phyloP scores from a whole-genome alignment of 2,888 invertebrate species.

The Steromphala cineraria region DNA sequence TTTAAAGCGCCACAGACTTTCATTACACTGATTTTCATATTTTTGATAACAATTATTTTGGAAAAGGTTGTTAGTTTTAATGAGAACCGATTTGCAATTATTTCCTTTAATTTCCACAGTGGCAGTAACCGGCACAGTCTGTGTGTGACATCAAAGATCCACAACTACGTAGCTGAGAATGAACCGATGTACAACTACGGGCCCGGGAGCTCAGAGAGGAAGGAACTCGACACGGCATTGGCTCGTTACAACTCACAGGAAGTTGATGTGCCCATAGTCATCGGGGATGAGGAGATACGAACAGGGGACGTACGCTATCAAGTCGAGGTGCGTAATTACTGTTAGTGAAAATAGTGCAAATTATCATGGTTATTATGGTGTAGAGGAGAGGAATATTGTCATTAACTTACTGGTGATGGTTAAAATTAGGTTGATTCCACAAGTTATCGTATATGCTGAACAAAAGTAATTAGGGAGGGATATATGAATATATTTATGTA shows the following conservation, averaged over 20 bases:
- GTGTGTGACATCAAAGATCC: background rate
- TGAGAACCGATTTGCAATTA: no score
- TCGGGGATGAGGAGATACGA: slow-evolving; percentile 91
- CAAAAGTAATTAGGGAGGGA: no score
- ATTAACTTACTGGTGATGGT: no score
- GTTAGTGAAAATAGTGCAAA: background rate
- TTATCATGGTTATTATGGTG: background rate
- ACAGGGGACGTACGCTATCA: slow-evolving; percentile 87
- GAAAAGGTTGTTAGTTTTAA: no score
- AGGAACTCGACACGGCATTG: slow-evolving; percentile 83
- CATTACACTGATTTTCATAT: no score
- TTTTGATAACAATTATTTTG: no score
- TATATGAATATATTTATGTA: no score
- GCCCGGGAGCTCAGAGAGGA: slow-evolving; percentile 88
- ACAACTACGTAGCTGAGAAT: slow-evolving; percentile 72
- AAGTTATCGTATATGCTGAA: no score
- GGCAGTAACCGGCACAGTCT: no score
- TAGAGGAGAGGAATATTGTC: background rate
- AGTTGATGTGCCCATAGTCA: slow-evolving; percentile 95
- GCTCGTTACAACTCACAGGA: slow-evolving; percentile 81
- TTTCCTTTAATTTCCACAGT: no score
- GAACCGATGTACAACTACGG: slow-evolving; percentile 82
- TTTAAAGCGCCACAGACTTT: no score
- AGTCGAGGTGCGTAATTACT: slow-evolving; percentile 76
- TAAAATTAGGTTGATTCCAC: no score